These are phyloP conservation scores for Saturnia pavonia DNA, from an alignment of 2,888 invertebrate genomes.

Conservation along the genomic window DNA sequence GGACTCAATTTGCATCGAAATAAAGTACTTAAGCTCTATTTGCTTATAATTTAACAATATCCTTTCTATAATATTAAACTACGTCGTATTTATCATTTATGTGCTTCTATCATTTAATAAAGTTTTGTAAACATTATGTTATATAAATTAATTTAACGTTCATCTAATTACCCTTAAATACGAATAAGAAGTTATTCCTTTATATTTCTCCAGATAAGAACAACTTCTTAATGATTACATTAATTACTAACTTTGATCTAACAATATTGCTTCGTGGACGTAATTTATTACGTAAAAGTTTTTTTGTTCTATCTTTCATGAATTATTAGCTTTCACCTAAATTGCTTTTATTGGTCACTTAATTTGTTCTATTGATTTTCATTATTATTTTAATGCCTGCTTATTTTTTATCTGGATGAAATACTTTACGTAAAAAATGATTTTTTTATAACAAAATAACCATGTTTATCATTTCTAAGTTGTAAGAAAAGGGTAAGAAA, in stretches of 20 bases:
- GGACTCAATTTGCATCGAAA: too few species aligned
- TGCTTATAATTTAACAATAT: too few species aligned
- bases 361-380: neutral
- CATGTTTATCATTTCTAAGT: neutral
- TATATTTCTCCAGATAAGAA: constrained; percentile 8
- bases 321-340: constrained; percentile 19
- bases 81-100: too few species aligned
- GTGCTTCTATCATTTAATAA: too few species aligned
- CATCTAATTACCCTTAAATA: neutral
- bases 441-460: neutral
- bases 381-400: too few species aligned
- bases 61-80: too few species aligned
- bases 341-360: constrained; percentile 15
- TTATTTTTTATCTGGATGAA: neutral
- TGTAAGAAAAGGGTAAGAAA: neutral
- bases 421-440: neutral
- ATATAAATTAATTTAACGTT: neutral
- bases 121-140: neutral
- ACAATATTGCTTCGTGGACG: constrained; percentile 20
- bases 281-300: constrained; percentile 21
- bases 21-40: too few species aligned
- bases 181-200: neutral
- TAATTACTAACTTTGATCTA: constrained; percentile 24
- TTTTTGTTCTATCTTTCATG: constrained; percentile 17
- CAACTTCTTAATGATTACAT: constrained; percentile 16